Percentiles rank a stretch among this genome's conserved stretches.
Evolutionary conservation across 2,113 vertebrate genomes (phyloP).

Genomic region (Hyperopisus bebe): DNA sequence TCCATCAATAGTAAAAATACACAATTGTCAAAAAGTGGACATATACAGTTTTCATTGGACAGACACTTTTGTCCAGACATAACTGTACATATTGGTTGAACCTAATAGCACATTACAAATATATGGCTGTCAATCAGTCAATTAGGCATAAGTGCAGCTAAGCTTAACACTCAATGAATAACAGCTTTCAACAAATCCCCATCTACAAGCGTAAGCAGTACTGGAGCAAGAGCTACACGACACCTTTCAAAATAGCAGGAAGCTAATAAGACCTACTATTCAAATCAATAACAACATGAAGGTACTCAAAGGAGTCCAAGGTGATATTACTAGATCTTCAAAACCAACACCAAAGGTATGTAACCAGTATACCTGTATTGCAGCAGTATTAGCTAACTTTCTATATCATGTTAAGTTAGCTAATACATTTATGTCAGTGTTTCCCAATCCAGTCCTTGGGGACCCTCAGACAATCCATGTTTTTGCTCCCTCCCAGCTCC

Average conservation of each 20-base stretch:
- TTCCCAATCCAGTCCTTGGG: background rate
- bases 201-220: background rate
- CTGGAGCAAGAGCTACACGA: background rate
- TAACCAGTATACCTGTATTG: background rate
- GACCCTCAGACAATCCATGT: background rate
- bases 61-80: no score
- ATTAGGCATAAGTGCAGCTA: background rate
- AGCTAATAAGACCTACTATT: background rate
- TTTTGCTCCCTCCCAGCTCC: background rate
- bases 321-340: background rate
- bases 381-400: background rate
- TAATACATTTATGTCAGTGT: background rate
- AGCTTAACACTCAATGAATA: background rate
- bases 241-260: background rate
- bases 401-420: background rate
- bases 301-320: background rate
- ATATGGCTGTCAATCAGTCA: background rate
- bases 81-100: background rate
- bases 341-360: background rate
- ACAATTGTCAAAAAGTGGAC: no score
- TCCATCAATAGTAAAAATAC: no score
- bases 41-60: no score
- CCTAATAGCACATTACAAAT: background rate
- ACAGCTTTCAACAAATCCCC: background rate
- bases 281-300: background rate